Evolutionary conservation across 2,888 invertebrate genomes (phyloP).

Genomic region (Meandrusa payeni): DNA sequence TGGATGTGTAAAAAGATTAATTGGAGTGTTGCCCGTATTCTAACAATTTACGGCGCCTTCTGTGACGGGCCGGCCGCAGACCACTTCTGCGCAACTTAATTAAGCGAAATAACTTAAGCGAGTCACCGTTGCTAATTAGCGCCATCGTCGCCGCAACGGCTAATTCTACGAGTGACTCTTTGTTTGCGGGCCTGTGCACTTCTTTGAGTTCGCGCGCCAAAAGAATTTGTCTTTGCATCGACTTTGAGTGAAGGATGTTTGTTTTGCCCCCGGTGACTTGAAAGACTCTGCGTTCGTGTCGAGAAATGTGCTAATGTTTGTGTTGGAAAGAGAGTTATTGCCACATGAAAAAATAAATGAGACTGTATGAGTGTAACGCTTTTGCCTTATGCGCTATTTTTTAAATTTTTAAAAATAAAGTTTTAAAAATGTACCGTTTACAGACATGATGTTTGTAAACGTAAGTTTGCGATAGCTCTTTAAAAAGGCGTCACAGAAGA

Average conservation of each 20-base stretch:
- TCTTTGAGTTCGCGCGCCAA: conserved; percentile 73
- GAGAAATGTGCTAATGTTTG: conserved; percentile 43
- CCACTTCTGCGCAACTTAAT: conserved; percentile 79
- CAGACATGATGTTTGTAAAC: not conserved
- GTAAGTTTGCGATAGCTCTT: conserved; percentile 4
- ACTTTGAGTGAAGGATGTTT: conserved; percentile 72
- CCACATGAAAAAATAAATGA: conserved; percentile 28
- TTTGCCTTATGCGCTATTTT: conserved; percentile 26
- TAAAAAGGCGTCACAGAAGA: conserved; percentile 16
- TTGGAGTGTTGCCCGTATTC: conserved; percentile 76
- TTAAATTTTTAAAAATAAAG: not conserved
- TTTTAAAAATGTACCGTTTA: not conserved
- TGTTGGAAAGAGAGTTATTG: conserved; percentile 48
- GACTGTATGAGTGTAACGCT: conserved; percentile 25
- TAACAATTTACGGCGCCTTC: conserved; percentile 75
- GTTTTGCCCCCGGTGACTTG: conserved; percentile 57
- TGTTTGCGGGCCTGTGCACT: conserved; percentile 66
- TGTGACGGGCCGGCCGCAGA: conserved; percentile 72
- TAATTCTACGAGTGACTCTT: conserved; percentile 76
- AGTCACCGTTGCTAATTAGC: conserved; percentile 78
- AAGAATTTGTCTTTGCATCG: conserved; percentile 78
- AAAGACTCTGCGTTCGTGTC: conserved; percentile 32
- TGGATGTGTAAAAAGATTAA: conserved; percentile 80
- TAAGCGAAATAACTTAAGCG: conserved; percentile 80
- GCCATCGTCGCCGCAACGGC: conserved; percentile 68